These are phyloP conservation scores for Theonella swinhoei DNA, from an alignment of 37 sponge, comb jelly and placozoan species.

Conservation along the genomic window DNA sequence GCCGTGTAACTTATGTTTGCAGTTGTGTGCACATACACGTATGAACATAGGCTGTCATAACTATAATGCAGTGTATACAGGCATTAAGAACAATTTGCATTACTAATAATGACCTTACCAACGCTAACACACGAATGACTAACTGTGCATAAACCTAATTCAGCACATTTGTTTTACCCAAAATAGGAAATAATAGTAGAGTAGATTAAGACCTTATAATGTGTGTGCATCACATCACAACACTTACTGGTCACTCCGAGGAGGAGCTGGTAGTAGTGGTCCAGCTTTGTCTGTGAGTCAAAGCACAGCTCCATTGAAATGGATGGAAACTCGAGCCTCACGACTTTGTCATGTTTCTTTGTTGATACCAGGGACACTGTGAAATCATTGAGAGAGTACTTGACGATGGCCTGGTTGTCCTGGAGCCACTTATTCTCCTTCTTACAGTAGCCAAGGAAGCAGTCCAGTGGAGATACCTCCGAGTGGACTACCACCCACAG, in stretches of 20 bases:
- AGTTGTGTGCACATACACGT: too few relatives aligned
- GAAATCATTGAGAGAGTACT: constrained; percentile 33
- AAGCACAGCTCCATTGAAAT: constrained; percentile 39
- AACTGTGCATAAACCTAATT: too few relatives aligned
- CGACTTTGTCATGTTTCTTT: constrained; percentile 32
- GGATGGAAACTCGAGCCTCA: constrained; percentile 24
- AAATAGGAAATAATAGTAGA: too few relatives aligned
- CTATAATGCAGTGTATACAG: too few relatives aligned
- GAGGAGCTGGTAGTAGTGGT: constrained; percentile 52
- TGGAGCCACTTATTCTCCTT: constrained; percentile 57
- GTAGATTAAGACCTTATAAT: too few relatives aligned
- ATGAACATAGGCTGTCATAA: too few relatives aligned
- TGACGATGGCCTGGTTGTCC: constrained; percentile 33
- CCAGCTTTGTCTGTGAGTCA: constrained; percentile 62
- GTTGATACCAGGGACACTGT: not conserved
- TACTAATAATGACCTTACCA: too few relatives aligned
- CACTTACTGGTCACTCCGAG: constrained; percentile 27
- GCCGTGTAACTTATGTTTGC: too few relatives aligned
- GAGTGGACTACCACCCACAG: constrained; percentile 60
- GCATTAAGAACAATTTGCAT: too few relatives aligned
- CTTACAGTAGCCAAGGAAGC: constrained; percentile 62
- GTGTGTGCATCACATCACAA: too few relatives aligned
- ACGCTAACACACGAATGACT: too few relatives aligned
- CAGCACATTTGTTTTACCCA: too few relatives aligned
- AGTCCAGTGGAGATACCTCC: constrained; percentile 27